These are phyloP conservation scores for Myripristis jacobus DNA, from an alignment of 2,797 vertebrate genomes.

Conservation along the genomic window DNA sequence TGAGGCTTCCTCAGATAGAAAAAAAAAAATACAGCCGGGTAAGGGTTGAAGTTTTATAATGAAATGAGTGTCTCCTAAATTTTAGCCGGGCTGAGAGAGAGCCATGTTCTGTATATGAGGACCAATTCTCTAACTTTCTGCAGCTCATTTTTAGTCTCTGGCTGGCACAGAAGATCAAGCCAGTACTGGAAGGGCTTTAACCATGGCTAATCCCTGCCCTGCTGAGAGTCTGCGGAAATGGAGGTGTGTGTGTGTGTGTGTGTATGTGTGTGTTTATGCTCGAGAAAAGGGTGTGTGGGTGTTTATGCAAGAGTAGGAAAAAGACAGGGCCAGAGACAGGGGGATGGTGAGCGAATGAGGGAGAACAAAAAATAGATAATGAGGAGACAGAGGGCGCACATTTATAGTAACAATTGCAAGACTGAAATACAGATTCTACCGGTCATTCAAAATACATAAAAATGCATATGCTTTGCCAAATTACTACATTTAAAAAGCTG, in stretches of 20 bases:
- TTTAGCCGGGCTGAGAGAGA: slow-evolving; percentile 18
- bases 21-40: slow-evolving; percentile 1
- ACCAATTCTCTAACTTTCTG: slow-evolving; percentile 77
- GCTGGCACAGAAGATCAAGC: slow-evolving; percentile 65
- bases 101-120: slow-evolving; percentile 72
- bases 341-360: slow-evolving; percentile 4
- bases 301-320: slow-evolving; percentile 20
- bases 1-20: slow-evolving; percentile 1
- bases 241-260: slow-evolving; percentile 1
- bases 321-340: slow-evolving; percentile 13
- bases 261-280: background rate
- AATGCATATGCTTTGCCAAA: too few species aligned
- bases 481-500: too few species aligned
- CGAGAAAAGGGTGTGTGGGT: slow-evolving; percentile 35
- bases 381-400: slow-evolving; percentile 10
- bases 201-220: slow-evolving; percentile 71
- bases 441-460: too few species aligned
- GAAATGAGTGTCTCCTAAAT: slow-evolving; percentile 37
- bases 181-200: slow-evolving; percentile 69
- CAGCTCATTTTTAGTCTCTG: slow-evolving; percentile 62
- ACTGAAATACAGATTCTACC: too few species aligned
- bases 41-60: slow-evolving; percentile 23
- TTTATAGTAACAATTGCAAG: background rate
- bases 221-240: slow-evolving; percentile 66
- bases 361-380: slow-evolving; percentile 11